Base-by-base conservation (phyloP, 2,888 invertebrate species). In the Cabera pusaria region DNA sequence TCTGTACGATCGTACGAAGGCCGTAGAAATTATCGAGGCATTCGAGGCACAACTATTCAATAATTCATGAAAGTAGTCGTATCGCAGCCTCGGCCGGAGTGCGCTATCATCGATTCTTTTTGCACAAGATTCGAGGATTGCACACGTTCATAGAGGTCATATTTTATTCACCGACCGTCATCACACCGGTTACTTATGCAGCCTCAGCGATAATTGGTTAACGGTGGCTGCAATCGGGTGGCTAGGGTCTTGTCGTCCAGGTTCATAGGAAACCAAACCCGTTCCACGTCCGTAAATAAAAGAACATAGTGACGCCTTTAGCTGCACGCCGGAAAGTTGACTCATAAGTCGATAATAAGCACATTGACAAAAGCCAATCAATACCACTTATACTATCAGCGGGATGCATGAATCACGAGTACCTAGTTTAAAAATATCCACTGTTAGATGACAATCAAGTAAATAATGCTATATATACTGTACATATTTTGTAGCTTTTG, bases 321-420 rank as follows among this genome's bases (percentile, higher is more conserved):
- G 18, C 22, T 31, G 21, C 5, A 36, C 53, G 58, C 65, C 68
- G 71, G 71, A 71, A 67, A 63, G 57, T 51, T 77, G 77, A 79
- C 44, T 78, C 80, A 78, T 58, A 46, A 43, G 45, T 24, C 43
- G 49, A 49, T 52, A 45, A 40, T 39, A 39, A 49, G 53, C 54
- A 56, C 17, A 62, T 56, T 65, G 59, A 58, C 57, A 52, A 64
- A 35, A 64, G 50, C 53, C 60, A 68, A 77, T 74, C 67, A 71
- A 72, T 72, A 64, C 52, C 60, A 61, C 5, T 26, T 3, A 8
- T 59, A 61, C 52, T 55, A 58, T 57, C 61, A 29, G 33, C 44
- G 53, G 71, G 69, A 73, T 61, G 63, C 48, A 59, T 77, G 74
- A 78, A 61, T 80, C 73, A 73, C 52, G n/a, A 22, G 17, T 3